Percentiles rank a stretch among this genome's conserved stretches.
phyloP scores from a whole-genome alignment of 2,888 invertebrate species.

The Phaonia tiefii region DNA sequence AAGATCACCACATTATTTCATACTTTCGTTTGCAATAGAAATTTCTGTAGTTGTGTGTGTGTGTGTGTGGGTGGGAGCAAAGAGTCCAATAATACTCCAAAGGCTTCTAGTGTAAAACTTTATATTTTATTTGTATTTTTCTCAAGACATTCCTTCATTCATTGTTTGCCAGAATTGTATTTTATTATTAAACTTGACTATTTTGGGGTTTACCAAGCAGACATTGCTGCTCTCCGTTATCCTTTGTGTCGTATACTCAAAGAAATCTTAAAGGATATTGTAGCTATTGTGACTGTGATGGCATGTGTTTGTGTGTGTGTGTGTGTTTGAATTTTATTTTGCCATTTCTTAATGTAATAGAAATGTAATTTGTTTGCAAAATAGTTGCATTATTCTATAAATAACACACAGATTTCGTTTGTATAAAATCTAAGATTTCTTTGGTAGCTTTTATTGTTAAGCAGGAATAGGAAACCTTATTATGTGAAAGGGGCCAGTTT shows the following conservation, averaged over 20 bases:
- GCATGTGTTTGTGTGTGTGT: not conserved
- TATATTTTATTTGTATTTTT: conserved; percentile 45
- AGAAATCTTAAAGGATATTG: not conserved
- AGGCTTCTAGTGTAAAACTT: conserved; percentile 60
- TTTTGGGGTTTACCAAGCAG: conserved; percentile 24
- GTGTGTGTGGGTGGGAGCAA: not conserved
- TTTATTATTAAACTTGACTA: conserved; percentile 45
- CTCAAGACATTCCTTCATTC: not conserved
- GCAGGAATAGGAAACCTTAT: too few relatives aligned
- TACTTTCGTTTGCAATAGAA: too few relatives aligned
- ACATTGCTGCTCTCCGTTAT: not conserved
- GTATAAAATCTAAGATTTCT: too few relatives aligned
- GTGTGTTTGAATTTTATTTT: conserved; percentile 31
- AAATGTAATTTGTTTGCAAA: conserved; percentile 37
- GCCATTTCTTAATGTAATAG: conserved; percentile 27
- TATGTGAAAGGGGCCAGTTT: too few relatives aligned
- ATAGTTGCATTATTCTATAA: conserved; percentile 22
- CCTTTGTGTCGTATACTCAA: not conserved
- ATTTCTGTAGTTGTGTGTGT: too few relatives aligned
- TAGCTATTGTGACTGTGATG: not conserved
- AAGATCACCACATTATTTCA: too few relatives aligned
- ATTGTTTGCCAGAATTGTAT: conserved; percentile 49
- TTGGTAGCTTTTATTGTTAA: too few relatives aligned
- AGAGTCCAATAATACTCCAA: conserved; percentile 15
- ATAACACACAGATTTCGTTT: too few relatives aligned